These are phyloP conservation scores for Sinella curviseta DNA, from an alignment of 1,140 invertebrate species.

Conservation along the genomic window DNA sequence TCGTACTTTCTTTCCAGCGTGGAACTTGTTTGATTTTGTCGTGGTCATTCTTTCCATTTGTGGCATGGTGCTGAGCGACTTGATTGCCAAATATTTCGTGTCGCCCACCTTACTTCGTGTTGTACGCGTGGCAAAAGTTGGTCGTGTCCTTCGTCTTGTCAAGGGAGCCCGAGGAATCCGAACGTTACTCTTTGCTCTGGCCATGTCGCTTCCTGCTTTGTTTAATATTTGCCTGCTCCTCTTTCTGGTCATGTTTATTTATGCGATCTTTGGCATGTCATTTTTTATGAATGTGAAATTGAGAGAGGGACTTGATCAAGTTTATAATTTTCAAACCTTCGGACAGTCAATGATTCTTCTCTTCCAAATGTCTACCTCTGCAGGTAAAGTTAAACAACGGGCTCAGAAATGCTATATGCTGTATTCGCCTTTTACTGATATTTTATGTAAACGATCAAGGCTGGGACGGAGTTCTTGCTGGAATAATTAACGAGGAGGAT, in stretches of 20 bases:
- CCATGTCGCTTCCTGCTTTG: constrained; percentile 64
- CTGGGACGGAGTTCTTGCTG: constrained; percentile 94
- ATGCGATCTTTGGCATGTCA: constrained; percentile 66
- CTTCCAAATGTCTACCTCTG: constrained; percentile 69
- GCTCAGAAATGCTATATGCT: constrained; percentile 50
- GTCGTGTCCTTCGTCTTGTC: constrained; percentile 93
- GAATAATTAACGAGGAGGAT: constrained; percentile 92
- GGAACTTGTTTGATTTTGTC: constrained; percentile 94
- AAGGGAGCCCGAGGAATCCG: constrained; percentile 64
- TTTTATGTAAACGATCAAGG: constrained; percentile 63
- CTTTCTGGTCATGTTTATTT: constrained; percentile 66
- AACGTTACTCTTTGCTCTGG: constrained; percentile 64
- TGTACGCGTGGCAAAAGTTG: constrained; percentile 95
- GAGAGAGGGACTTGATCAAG: constrained; percentile 59
- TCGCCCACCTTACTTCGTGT: constrained; percentile 95
- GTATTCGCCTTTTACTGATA: not conserved
- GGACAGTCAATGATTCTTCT: constrained; percentile 70
- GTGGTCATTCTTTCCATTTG: constrained; percentile 97
- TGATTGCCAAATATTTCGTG: constrained; percentile 96
- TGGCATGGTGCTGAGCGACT: constrained; percentile 91
- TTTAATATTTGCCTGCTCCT: constrained; percentile 63
- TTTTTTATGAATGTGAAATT: constrained; percentile 63
- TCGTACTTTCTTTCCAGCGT: constrained; percentile 65
- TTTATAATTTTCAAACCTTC: constrained; percentile 65
- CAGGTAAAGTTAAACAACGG: too few species aligned